phyloP scores from a whole-genome alignment of 2,797 vertebrate species.

The Eidolon dupreanum region DNA sequence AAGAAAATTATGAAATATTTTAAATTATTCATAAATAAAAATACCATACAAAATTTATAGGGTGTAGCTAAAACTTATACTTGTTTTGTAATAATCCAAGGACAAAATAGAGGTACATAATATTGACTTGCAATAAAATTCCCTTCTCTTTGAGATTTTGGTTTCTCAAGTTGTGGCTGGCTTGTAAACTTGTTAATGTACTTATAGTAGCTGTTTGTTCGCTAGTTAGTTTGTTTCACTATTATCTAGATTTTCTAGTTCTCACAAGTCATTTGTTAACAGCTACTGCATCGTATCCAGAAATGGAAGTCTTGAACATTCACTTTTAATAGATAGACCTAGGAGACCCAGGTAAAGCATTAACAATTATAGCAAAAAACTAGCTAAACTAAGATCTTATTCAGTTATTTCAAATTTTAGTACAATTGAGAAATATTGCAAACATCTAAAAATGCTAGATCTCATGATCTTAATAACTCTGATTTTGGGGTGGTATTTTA shows the following conservation, averaged over 20 bases:
- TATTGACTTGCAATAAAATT: background rate
- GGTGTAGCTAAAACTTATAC: rapidly evolving
- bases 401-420: background rate
- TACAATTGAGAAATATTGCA: background rate
- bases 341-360: background rate
- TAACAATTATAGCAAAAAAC: background rate
- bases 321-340: background rate
- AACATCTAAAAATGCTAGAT: background rate
- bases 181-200: background rate
- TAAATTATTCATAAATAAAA: background rate
- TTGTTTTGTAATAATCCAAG: background rate
- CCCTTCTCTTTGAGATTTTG: background rate
- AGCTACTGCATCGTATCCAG: background rate
- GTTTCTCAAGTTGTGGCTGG: background rate
- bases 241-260: background rate
- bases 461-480: background rate
- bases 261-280: background rate
- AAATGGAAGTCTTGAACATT: background rate
- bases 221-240: background rate
- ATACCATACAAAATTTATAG: background rate
- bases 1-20: background rate
- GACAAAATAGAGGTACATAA: background rate
- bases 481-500: background rate
- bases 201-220: background rate
- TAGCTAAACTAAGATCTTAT: background rate